These are phyloP conservation scores for Halictus quadricinctus DNA, from an alignment of 2,888 invertebrate genomes.

Conservation along the genomic window DNA sequence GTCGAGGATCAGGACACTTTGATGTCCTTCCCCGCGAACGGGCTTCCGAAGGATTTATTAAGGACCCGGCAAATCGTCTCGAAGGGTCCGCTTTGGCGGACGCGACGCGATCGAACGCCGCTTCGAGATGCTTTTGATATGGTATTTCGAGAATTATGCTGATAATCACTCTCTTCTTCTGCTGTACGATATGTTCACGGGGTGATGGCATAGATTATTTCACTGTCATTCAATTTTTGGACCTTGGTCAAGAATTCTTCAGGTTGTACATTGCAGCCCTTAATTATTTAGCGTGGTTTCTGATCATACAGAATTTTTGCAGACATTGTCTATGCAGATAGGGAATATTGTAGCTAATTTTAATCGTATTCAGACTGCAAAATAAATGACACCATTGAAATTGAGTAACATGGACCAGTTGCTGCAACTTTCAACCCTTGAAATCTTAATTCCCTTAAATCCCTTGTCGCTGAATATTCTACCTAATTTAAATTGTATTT, in stretches of 20 bases:
- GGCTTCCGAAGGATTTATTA: slow-evolving; percentile 55
- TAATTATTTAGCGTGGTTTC: not conserved
- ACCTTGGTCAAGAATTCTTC: not conserved
- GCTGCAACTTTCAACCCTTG: not conserved
- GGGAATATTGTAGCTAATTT: not conserved
- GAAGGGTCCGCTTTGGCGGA: slow-evolving; percentile 34
- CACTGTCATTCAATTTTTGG: not conserved
- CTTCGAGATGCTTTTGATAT: not conserved
- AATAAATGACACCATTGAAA: not conserved
- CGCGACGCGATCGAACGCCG: slow-evolving; percentile 36
- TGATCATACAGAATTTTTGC: not conserved
- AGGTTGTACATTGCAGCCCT: not conserved
- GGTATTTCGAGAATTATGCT: not conserved
- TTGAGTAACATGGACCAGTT: not conserved
- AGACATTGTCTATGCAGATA: not conserved
- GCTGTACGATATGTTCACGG: not conserved
- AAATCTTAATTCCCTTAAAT: too few species aligned
- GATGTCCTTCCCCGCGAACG: slow-evolving; percentile 52
- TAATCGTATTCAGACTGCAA: rapidly evolving
- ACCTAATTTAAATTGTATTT: not conserved
- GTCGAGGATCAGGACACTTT: slow-evolving; percentile 54
- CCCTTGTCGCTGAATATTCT: not conserved
- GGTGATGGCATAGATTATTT: not conserved
- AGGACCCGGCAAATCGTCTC: slow-evolving; percentile 48
- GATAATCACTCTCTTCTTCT: not conserved